A percentile compares a stretch with the other conserved stretches of the same genome.
phyloP scores from a whole-genome alignment of 2,888 invertebrate species.

The Epicampocera succincta region DNA sequence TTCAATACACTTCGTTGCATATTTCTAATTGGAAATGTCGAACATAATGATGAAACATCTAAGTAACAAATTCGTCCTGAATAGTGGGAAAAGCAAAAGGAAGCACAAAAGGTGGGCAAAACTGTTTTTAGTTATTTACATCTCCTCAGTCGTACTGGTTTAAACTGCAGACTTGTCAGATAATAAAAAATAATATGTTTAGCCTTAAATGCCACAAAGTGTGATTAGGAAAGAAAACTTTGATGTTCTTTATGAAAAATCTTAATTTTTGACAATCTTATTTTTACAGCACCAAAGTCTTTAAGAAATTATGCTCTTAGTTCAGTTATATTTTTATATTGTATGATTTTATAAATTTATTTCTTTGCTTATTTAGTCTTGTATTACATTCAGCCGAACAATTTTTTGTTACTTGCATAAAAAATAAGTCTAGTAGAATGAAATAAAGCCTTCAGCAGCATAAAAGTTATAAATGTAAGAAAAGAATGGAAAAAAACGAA shows the following conservation, averaged over 20 bases:
- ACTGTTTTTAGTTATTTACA: slow-evolving; percentile 10
- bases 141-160: slow-evolving; percentile 4
- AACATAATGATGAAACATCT: slow-evolving; percentile 1
- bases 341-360: background rate
- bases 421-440: slow-evolving; percentile 34
- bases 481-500: background rate
- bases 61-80: background rate
- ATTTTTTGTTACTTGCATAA: background rate
- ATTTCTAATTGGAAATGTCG: slow-evolving; percentile 57
- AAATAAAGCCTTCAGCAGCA: slow-evolving; percentile 49
- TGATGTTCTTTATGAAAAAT: no score
- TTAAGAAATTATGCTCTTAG: no score
- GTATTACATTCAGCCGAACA: slow-evolving; percentile 26
- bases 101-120: background rate
- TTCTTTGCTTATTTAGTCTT: slow-evolving; percentile 5
- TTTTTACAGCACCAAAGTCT: no score
- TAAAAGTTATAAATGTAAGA: slow-evolving; percentile 5
- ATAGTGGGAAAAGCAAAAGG: background rate
- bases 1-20: slow-evolving; percentile 42
- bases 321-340: no score
- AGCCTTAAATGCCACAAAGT: no score
- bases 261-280: no score
- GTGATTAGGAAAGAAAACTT: no score
- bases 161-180: background rate
- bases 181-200: no score